Percentiles rank a stretch among this genome's conserved stretches.
These are phyloP conservation scores for Mechanitis mazaeus DNA, from an alignment of 2,888 invertebrate species.

Conservation along the genomic window DNA sequence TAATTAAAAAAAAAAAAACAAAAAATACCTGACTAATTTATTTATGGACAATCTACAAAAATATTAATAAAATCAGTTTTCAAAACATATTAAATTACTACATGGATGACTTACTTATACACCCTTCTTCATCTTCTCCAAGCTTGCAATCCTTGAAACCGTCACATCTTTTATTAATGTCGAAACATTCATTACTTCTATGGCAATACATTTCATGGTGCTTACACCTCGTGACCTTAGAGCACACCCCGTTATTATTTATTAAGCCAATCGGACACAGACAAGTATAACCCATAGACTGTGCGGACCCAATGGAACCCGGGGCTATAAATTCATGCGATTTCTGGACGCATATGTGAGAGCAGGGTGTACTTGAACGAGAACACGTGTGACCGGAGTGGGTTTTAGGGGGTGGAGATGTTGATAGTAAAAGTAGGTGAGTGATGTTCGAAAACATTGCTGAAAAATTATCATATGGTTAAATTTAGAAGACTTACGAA, in stretches of 20 bases:
- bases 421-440: constrained; percentile 50
- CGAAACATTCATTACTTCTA: constrained; percentile 64
- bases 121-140: constrained; percentile 76
- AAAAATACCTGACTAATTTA: too few species aligned
- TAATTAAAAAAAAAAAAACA: too few species aligned
- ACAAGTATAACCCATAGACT: constrained; percentile 52
- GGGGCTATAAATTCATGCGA: constrained; percentile 27
- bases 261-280: constrained; percentile 82
- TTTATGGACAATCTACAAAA: too few species aligned
- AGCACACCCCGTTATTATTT: constrained; percentile 76
- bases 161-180: constrained; percentile 61
- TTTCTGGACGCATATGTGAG: constrained; percentile 82
- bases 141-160: constrained; percentile 67
- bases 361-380: constrained; percentile 79
- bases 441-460: constrained; percentile 70
- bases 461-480: constrained; percentile 41
- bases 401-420: constrained; percentile 33
- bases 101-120: constrained; percentile 46
- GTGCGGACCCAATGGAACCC: constrained; percentile 12
- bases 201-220: constrained; percentile 64
- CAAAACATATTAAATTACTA: not conserved
- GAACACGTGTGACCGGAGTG: constrained; percentile 76
- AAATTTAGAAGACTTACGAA: not conserved
- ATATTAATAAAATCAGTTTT: too few species aligned
- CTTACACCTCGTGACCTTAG: constrained; percentile 66